Evolutionary conservation across 2,113 vertebrate species (phyloP).

Genomic region (Vombatus ursinus): DNA sequence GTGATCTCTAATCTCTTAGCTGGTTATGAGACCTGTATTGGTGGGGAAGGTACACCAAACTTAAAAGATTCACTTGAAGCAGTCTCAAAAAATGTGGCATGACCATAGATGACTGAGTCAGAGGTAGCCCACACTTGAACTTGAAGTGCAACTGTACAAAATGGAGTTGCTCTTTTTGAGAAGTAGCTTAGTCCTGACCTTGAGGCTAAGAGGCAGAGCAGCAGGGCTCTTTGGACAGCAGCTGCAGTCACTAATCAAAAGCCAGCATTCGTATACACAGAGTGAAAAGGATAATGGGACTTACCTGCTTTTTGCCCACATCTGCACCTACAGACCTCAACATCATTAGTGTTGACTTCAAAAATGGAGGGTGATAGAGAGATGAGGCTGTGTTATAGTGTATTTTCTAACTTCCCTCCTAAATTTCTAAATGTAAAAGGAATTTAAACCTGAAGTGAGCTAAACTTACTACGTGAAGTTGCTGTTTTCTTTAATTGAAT

Average conservation of each 20-base stretch:
- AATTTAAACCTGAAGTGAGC: neutral
- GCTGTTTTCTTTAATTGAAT: too few species aligned
- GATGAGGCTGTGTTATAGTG: neutral
- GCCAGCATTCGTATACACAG: neutral
- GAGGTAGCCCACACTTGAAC: neutral
- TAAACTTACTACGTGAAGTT: neutral
- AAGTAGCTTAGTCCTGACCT: neutral
- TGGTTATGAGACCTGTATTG: neutral
- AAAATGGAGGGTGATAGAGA: constrained; percentile 17
- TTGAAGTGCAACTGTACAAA: neutral
- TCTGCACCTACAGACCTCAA: neutral
- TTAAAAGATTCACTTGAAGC: neutral
- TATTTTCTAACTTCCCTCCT: neutral
- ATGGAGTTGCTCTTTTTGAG: neutral
- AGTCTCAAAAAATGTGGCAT: neutral
- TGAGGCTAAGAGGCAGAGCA: constrained; percentile 3
- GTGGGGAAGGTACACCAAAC: neutral
- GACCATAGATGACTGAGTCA: neutral
- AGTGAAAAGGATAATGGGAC: neutral
- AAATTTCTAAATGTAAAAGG: neutral
- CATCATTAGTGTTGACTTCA: constrained; percentile 5
- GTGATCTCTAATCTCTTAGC: neutral
- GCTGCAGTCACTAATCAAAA: neutral
- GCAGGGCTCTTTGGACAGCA: constrained; percentile 15
- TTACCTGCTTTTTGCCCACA: neutral